A percentile compares a stretch with the other conserved stretches of the same genome.
Conservation (phyloP, 2,888 invertebrate species). For the Tinea semifulvella region DNA sequence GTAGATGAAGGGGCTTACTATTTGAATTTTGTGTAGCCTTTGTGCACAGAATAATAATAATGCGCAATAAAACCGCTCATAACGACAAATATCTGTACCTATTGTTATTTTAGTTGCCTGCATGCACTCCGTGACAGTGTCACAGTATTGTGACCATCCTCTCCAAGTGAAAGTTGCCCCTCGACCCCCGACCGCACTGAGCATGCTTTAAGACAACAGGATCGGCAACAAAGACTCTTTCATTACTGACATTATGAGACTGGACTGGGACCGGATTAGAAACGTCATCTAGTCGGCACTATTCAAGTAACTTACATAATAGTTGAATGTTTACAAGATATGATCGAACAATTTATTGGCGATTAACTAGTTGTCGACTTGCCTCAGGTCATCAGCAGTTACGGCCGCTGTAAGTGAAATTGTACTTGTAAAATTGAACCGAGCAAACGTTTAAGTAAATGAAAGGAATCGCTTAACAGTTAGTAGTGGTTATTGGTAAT, state of each 20-base stretch:
- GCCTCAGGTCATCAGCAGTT: conserved; percentile 29
- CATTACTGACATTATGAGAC: neutral
- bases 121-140: no score
- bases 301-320: conserved; percentile 1
- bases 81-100: no score
- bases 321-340: neutral
- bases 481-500: conserved; percentile 37
- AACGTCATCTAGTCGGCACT: conserved; percentile 1
- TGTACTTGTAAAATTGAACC: conserved; percentile 28
- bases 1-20: no score
- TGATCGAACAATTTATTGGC: conserved; percentile 8
- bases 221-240: neutral
- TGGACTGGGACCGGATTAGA: conserved; percentile 1
- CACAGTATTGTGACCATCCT: conserved; percentile 11
- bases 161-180: conserved; percentile 11
- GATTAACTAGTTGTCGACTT: conserved; percentile 9
- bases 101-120: no score
- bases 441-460: conserved; percentile 33
- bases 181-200: neutral
- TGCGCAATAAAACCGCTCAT: no score
- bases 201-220: neutral
- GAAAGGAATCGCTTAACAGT: conserved; percentile 42
- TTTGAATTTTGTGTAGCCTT: no score
- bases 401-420: conserved; percentile 41
- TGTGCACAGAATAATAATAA: no score